Conservation (phyloP, 2,888 invertebrate species). For the Galerucella calmariensis region DNA sequence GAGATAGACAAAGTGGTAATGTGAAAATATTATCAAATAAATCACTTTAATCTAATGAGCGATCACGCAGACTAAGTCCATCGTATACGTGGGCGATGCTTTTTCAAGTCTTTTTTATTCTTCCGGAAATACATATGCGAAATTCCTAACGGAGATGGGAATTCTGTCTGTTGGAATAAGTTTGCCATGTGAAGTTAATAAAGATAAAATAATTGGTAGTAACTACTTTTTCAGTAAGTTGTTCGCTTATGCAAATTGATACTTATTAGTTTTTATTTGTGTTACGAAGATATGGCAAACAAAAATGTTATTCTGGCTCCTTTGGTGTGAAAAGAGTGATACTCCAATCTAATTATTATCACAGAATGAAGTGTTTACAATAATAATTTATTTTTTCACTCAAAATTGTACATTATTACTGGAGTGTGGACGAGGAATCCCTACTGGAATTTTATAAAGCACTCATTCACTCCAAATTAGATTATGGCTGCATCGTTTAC, state of each 20-base stretch:
- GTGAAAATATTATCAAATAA: slow-evolving; percentile 24
- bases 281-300: too few relatives aligned
- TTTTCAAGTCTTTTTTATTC: slow-evolving; percentile 10
- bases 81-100: slow-evolving; percentile 16
- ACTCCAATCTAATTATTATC: too few relatives aligned
- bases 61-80: slow-evolving; percentile 21
- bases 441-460: too few relatives aligned
- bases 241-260: background rate
- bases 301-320: too few relatives aligned
- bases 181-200: background rate
- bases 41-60: slow-evolving; percentile 31
- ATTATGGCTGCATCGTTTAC: too few relatives aligned
- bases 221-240: slow-evolving; percentile 1
- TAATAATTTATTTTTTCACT: too few relatives aligned
- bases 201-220: slow-evolving; percentile 2
- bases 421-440: too few relatives aligned
- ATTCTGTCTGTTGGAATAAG: slow-evolving; percentile 5
- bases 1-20: slow-evolving; percentile 17
- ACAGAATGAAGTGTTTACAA: too few relatives aligned
- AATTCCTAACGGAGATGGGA: slow-evolving; percentile 21
- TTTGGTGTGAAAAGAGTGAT: too few relatives aligned
- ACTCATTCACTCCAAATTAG: too few relatives aligned
- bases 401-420: too few relatives aligned
- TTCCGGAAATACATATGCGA: slow-evolving; percentile 16
- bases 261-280: background rate